These are phyloP conservation scores for Macrophya alboannulata DNA, from an alignment of 2,888 invertebrate genomes.

Conservation along the genomic window DNA sequence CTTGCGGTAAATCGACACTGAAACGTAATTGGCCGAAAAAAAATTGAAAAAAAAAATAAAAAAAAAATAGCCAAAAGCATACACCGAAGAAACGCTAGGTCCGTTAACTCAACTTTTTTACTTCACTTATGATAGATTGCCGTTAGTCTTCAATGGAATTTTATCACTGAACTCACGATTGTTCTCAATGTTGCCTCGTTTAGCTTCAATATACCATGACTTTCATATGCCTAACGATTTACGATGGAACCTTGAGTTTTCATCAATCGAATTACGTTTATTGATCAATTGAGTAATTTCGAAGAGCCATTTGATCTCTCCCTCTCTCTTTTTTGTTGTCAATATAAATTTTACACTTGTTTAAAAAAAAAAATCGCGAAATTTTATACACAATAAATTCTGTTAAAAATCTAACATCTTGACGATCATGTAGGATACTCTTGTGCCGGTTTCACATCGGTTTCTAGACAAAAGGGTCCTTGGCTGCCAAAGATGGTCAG, in stretches of 20 bases:
- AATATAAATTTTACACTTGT: neutral
- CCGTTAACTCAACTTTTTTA: constrained; percentile 47
- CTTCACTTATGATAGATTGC: constrained; percentile 25
- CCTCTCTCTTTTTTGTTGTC: neutral
- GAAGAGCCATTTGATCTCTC: too few species aligned
- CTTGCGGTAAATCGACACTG: constrained; percentile 45
- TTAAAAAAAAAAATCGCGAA: neutral
- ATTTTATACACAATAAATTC: neutral
- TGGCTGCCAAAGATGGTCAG: constrained; percentile 66
- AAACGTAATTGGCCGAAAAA: constrained; percentile 50
- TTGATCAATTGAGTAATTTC: neutral
- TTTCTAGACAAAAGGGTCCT: constrained; percentile 37
- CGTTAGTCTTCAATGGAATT: constrained; percentile 41
- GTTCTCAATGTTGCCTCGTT: too few species aligned
- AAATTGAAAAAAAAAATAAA: neutral
- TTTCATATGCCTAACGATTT: neutral
- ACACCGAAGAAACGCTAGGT: constrained; percentile 45
- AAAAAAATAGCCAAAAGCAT: constrained; percentile 44
- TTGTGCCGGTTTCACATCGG: constrained; percentile 10
- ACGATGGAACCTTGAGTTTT: neutral
- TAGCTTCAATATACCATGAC: neutral
- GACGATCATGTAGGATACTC: constrained; percentile 3
- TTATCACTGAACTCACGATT: constrained; percentile 42
- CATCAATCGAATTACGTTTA: neutral
- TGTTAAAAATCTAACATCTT: neutral